Evolutionary conservation across 2,113 vertebrate species (phyloP).

Genomic region (Asarcornis scutulata): DNA sequence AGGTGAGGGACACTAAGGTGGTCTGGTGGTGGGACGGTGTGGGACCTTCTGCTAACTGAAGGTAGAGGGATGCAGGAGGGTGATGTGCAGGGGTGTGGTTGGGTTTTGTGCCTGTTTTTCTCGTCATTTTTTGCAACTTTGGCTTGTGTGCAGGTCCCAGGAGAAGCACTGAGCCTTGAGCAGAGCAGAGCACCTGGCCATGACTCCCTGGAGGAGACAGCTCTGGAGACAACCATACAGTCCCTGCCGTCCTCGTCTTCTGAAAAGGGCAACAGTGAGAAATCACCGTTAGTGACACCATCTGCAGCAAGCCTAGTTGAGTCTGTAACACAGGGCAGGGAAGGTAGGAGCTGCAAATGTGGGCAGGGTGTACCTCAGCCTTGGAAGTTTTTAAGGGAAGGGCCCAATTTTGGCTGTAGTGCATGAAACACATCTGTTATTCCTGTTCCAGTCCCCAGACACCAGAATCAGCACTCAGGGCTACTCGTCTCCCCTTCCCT

Average conservation of each 20-base stretch:
- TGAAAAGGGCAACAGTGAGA: slow-evolving; percentile 61
- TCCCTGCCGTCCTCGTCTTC: slow-evolving; percentile 55
- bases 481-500: not conserved
- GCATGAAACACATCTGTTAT: not conserved
- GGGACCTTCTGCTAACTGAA: not conserved
- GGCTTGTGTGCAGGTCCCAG: slow-evolving; percentile 20
- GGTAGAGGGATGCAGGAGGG: not conserved
- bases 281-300: slow-evolving; percentile 76
- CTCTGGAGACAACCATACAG: slow-evolving; percentile 19
- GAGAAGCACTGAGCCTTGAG: slow-evolving; percentile 1
- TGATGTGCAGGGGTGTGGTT: too few species aligned
- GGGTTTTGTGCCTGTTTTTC: not conserved
- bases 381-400: not conserved
- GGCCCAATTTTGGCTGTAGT: not conserved
- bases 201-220: slow-evolving; percentile 49
- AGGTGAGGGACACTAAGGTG: slow-evolving; percentile 35
- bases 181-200: slow-evolving; percentile 26
- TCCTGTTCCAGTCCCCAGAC: not conserved
- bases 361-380: not conserved
- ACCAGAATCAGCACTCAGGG: not conserved
- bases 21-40: not conserved
- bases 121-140: not conserved
- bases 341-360: slow-evolving; percentile 68
- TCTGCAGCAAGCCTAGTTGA: slow-evolving; percentile 84
- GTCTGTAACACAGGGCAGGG: slow-evolving; percentile 76